These are phyloP conservation scores for Rhagoletis zephyria DNA, from an alignment of 1,140 invertebrate genomes.

Conservation along the genomic window DNA sequence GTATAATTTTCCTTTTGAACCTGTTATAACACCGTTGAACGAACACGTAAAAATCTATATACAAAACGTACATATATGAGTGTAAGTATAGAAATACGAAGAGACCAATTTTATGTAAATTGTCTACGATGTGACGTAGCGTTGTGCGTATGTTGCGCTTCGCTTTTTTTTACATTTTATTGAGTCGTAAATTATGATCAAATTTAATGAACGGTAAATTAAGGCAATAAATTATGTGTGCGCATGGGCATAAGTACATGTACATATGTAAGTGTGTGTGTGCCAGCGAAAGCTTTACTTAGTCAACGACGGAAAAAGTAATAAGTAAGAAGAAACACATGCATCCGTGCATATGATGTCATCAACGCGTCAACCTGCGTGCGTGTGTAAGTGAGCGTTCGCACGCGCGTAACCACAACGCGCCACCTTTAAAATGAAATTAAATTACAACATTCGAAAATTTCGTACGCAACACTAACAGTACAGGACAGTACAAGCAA, in stretches of 20 bases:
- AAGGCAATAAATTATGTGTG: constrained; percentile 55
- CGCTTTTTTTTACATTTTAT: constrained; percentile 46
- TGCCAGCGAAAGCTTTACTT: not conserved
- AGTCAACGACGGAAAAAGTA: not conserved
- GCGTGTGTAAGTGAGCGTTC: not conserved
- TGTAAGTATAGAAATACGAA: not conserved
- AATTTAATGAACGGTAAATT: constrained; percentile 56
- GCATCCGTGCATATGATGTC: not conserved
- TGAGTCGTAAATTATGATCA: constrained; percentile 57
- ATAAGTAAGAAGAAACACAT: too few relatives aligned
- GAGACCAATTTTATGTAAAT: too few relatives aligned
- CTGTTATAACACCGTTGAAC: not conserved
- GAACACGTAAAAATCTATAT: not conserved
- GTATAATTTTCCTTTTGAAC: not conserved
- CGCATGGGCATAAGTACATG: too few relatives aligned
- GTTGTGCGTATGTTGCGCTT: not conserved
- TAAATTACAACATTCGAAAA: constrained; percentile 33
- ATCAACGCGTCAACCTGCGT: too few relatives aligned
- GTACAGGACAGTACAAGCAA: not conserved
- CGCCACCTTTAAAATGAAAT: constrained; percentile 23
- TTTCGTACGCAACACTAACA: not conserved
- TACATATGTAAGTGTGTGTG: too few relatives aligned
- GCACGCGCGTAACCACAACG: not conserved
- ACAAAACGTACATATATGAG: not conserved
- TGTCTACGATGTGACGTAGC: not conserved